A percentile compares a stretch with the other conserved stretches of the same genome.
These are phyloP conservation scores for Baronia brevicornis DNA, from an alignment of 2,888 invertebrate species.

Conservation along the genomic window DNA sequence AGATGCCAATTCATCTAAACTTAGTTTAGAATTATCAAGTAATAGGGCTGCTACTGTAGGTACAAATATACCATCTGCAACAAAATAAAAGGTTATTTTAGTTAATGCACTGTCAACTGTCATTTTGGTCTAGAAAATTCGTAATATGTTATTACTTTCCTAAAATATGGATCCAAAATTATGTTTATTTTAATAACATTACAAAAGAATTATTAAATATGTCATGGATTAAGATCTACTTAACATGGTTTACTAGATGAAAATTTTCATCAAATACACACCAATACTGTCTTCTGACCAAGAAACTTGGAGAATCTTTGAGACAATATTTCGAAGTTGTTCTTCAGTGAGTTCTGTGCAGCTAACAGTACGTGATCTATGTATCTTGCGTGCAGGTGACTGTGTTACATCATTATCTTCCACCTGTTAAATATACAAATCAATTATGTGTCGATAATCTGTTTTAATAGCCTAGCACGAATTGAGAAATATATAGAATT, in stretches of 20 bases:
- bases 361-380: conserved; percentile 61
- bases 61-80: conserved; percentile 72
- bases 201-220: too few relatives aligned
- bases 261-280: conserved; percentile 26
- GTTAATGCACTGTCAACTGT: too few relatives aligned
- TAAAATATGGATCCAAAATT: too few relatives aligned
- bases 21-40: conserved; percentile 67
- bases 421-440: conserved; percentile 48
- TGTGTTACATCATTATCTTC: conserved; percentile 67
- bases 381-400: conserved; percentile 60
- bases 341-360: conserved; percentile 79
- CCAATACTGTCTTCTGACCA: conserved; percentile 79
- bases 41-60: conserved; percentile 73
- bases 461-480: too few relatives aligned
- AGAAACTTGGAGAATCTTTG: conserved; percentile 82
- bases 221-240: background rate
- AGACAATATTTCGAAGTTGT: conserved; percentile 78
- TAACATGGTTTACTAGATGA: too few relatives aligned
- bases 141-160: too few relatives aligned
- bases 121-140: too few relatives aligned
- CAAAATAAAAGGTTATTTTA: conserved; percentile 11
- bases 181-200: too few relatives aligned
- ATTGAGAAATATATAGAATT: too few relatives aligned
- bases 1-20: conserved; percentile 75
- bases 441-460: too few relatives aligned